phyloP scores from a whole-genome alignment of 1,140 invertebrate species.

The Solen grandis region DNA sequence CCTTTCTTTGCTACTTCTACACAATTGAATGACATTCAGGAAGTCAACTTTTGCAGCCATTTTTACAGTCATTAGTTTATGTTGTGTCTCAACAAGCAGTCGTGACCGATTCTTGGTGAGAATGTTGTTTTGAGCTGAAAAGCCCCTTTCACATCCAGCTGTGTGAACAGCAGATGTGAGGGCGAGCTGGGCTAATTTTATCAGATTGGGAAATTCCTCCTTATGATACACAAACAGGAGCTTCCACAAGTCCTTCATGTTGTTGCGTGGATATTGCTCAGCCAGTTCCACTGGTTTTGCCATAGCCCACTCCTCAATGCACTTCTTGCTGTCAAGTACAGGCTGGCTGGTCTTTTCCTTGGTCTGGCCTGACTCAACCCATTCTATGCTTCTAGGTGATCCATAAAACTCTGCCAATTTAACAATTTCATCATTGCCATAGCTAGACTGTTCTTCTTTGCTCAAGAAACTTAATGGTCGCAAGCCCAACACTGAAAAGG shows the following conservation, averaged over 20 bases:
- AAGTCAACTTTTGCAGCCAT: too few relatives aligned
- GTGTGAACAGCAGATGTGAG: conserved; percentile 30
- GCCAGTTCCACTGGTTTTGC: conserved; percentile 33
- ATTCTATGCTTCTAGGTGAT: neutral
- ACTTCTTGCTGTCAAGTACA: conserved; percentile 5
- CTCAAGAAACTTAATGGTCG: conserved; percentile 21
- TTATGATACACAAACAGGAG: conserved; percentile 36
- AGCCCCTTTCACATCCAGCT: conserved; percentile 39
- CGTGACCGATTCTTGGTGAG: conserved; percentile 10
- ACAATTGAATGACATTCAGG: too few relatives aligned
- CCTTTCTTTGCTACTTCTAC: too few relatives aligned
- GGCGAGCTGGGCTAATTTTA: conserved; percentile 40
- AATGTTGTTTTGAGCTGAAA: conserved; percentile 52
- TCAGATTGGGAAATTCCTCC: conserved; percentile 50
- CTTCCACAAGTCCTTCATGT: conserved; percentile 23
- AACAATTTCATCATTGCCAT: conserved; percentile 3
- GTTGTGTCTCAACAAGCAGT: conserved; percentile 16
- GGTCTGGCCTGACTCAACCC: neutral
- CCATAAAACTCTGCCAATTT: conserved; percentile 7
- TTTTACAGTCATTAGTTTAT: conserved; percentile 32
- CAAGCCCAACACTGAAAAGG: neutral
- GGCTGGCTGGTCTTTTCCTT: conserved; percentile 9
- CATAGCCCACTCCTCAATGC: conserved; percentile 25
- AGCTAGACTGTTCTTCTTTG: conserved; percentile 14
- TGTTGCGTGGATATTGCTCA: conserved; percentile 42